phyloP scores from a whole-genome alignment of 2,113 vertebrate species.

The Petrocephalus zakoni region DNA sequence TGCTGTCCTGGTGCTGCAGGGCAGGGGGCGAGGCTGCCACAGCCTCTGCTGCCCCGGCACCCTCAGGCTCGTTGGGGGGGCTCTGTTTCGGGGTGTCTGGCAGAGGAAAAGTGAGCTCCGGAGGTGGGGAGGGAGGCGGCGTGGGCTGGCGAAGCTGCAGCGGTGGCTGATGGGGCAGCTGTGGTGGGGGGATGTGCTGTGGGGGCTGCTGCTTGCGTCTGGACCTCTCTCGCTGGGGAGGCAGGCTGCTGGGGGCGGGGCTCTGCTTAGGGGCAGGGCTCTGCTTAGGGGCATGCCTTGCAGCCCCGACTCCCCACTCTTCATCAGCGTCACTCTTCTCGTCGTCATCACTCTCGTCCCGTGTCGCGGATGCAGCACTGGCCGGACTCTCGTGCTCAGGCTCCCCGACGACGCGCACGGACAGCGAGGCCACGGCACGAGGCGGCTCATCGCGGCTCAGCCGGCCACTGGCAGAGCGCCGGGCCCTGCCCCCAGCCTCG shows the following conservation, averaged over 20 bases:
- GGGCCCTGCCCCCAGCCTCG: constrained; percentile 51
- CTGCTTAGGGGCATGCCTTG: constrained; percentile 32
- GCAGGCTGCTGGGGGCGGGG: constrained; percentile 39
- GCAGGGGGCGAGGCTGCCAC: constrained; percentile 22
- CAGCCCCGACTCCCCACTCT: constrained; percentile 49
- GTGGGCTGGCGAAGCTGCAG: constrained; percentile 66
- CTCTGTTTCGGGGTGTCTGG: constrained; percentile 73
- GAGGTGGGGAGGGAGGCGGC: constrained; percentile 65
- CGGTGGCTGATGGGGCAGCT: constrained; percentile 51
- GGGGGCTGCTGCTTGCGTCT: constrained; percentile 66
- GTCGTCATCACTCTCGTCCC: constrained; percentile 54
- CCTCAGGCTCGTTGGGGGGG: constrained; percentile 56
- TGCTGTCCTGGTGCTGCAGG: constrained; percentile 55
- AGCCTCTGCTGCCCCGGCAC: constrained; percentile 13
- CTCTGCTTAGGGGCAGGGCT: constrained; percentile 35
- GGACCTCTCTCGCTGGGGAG: constrained; percentile 44
- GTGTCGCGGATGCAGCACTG: constrained; percentile 45
- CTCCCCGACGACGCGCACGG: constrained; percentile 62
- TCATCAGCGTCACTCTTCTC: constrained; percentile 45
- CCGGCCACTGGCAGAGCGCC: constrained; percentile 41
- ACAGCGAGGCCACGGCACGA: constrained; percentile 64
- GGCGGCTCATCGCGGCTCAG: constrained; percentile 55
- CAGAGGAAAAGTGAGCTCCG: constrained; percentile 59
- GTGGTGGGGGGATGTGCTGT: constrained; percentile 63
- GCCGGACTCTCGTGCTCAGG: constrained; percentile 54